Evolutionary conservation across 2,113 vertebrate genomes (phyloP).

Genomic region (Pseudois nayaur): DNA sequence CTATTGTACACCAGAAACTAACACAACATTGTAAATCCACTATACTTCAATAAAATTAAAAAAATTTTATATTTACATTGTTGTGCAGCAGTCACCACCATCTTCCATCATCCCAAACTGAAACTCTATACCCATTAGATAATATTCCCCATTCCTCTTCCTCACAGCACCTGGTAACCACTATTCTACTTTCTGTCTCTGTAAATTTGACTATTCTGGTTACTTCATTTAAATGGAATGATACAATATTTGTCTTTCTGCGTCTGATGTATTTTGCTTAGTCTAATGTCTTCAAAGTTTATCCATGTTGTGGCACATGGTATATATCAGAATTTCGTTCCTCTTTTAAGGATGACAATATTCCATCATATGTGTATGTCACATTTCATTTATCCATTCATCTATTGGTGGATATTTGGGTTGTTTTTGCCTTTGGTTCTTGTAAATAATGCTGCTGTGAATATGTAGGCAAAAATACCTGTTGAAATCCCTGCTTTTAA

Average conservation of each 20-base stretch:
- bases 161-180: not conserved
- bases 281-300: not conserved
- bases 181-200: not conserved
- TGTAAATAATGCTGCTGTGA: not conserved
- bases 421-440: not conserved
- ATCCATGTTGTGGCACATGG: not conserved
- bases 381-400: not conserved
- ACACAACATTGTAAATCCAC: not conserved
- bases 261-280: not conserved
- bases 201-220: not conserved
- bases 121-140: not conserved
- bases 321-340: not conserved
- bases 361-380: too few species aligned
- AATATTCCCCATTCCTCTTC: not conserved
- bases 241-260: not conserved
- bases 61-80: not conserved
- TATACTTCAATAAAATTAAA: not conserved
- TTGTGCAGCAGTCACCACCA: not conserved
- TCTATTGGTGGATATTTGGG: not conserved
- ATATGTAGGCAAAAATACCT: not conserved
- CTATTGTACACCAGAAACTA: not conserved
- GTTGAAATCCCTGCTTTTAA: not conserved
- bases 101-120: not conserved
- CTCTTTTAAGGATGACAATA: not conserved
- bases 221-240: not conserved